Evolutionary conservation across 2,888 invertebrate species (phyloP).

Genomic region (Pilophorus perplexus): DNA sequence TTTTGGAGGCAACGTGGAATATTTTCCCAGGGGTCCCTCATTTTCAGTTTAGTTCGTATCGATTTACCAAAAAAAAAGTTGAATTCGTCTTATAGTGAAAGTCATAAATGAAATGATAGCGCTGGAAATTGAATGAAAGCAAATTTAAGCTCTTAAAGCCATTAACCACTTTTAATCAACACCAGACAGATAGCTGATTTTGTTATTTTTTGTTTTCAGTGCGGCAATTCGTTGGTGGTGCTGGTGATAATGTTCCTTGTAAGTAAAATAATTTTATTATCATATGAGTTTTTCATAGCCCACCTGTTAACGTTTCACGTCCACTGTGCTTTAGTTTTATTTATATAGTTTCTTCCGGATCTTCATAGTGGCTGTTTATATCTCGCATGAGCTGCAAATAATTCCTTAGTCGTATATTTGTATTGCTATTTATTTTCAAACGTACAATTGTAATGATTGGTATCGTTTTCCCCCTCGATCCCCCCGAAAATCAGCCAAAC

Average conservation of each 20-base stretch:
- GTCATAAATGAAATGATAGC: not conserved
- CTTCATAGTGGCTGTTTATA: constrained; percentile 22
- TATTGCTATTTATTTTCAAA: too few species aligned
- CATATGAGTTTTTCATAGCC: constrained; percentile 9
- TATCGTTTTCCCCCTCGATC: too few species aligned
- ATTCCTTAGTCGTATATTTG: too few species aligned
- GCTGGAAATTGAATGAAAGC: not conserved
- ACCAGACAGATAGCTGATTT: constrained; percentile 46
- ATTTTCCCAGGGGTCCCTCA: not conserved
- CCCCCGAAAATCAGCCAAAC: too few species aligned
- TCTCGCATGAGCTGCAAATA: constrained; percentile 23
- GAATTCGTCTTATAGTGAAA: not conserved
- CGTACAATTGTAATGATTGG: too few species aligned
- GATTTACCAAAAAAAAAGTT: not conserved
- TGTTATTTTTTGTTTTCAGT: constrained; percentile 51
- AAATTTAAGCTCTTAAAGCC: constrained; percentile 32
- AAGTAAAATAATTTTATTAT: constrained; percentile 48
- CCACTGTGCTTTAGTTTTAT: not conserved
- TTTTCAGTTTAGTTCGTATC: not conserved
- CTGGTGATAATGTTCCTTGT: constrained; percentile 52
- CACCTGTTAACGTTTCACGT: not conserved
- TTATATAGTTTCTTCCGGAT: not conserved
- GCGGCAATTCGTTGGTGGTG: constrained; percentile 52
- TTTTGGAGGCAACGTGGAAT: not conserved
- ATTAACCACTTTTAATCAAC: not conserved